Base-by-base conservation (phyloP, 2,797 vertebrate genomes). In the Gallirallus australis region DNA sequence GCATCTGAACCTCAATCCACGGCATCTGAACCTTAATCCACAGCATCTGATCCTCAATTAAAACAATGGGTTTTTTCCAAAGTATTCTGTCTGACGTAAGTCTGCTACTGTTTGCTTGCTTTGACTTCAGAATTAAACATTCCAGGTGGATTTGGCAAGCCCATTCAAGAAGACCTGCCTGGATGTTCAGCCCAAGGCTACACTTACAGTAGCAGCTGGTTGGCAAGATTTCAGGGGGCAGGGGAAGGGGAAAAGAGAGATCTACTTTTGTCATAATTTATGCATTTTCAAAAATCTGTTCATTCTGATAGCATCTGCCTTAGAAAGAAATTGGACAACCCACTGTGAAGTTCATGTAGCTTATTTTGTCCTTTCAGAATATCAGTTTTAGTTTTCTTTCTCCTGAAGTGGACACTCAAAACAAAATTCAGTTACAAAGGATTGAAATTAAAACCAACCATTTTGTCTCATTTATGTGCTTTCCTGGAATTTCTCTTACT, bases 401-500 rank as follows among this genome's bases (percentile, higher is more conserved):
- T 75, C 40, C 39, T 85, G 50, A 87, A 80, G 77, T 25, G 16
- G 27, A 65, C 45, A 85, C 85, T 50, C 16, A 33, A 54, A 91
- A 61, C 2, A 70, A 80, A 92, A 94, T 25, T 56, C 33, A 10
- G 11, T 76, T 48, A 65, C 5, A 54, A 72, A 88, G 76, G 8
- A 50, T 14, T 50, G 59, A 78, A 78, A 91, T 83, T 53, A 61
- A 68, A 30, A 94, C 33, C 57, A 87, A 94, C 61, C 2, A 35
- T 70, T 96, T 90, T 77, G 35, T 37, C 54, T 69, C 25, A 50
- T 65, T 90, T 82, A 84, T 94, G 66, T 89, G 35, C 52, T 76
- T 86, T 90, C 81, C 88, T 90, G 89, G 86, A 96, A 93, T 90
- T 92, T 80, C 75, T 57, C 25, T 81, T 84, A 70, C 71, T 91